A percentile compares a stretch with the other conserved stretches of the same genome.
phyloP scores from a whole-genome alignment of 2,888 invertebrate species.

The Geotrupes spiniger region DNA sequence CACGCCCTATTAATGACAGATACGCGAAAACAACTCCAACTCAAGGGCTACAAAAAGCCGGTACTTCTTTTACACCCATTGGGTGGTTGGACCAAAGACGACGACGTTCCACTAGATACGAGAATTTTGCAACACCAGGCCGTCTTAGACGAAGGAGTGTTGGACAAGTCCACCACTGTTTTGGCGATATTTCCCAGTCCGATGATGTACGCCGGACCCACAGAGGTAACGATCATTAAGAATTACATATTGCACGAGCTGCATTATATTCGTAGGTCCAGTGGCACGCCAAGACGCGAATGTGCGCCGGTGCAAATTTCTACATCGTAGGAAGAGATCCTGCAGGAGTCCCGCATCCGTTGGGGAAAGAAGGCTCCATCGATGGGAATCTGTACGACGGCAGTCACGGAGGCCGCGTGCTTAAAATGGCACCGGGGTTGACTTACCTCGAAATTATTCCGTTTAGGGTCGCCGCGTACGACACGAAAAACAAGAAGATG shows the following conservation, averaged over 20 bases:
- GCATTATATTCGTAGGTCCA: slow-evolving; percentile 53
- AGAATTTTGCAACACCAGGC: slow-evolving; percentile 91
- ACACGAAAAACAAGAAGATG: slow-evolving; percentile 78
- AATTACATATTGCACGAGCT: neutral
- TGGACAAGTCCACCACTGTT: slow-evolving; percentile 80
- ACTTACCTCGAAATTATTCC: slow-evolving; percentile 90
- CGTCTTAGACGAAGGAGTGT: slow-evolving; percentile 77
- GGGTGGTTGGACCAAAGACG: slow-evolving; percentile 95
- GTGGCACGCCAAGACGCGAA: slow-evolving; percentile 88
- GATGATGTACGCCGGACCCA: slow-evolving; percentile 99
- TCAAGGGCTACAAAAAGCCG: slow-evolving; percentile 86
- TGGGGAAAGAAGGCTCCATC: slow-evolving; percentile 51
- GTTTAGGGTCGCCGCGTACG: slow-evolving; percentile 97
- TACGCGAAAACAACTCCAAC: slow-evolving; percentile 72
- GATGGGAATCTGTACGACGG: slow-evolving; percentile 87
- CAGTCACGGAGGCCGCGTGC: slow-evolving; percentile 84
- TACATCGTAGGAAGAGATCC: slow-evolving; percentile 98
- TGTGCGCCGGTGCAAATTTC: slow-evolving; percentile 94
- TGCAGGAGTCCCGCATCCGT: slow-evolving; percentile 93
- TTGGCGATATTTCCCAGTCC: slow-evolving; percentile 97
- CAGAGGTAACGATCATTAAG: slow-evolving; percentile 64
- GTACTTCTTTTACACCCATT: slow-evolving; percentile 93
- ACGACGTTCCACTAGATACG: slow-evolving; percentile 88
- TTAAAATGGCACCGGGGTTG: slow-evolving; percentile 90
- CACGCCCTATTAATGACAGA: slow-evolving; percentile 96